These are phyloP conservation scores for Sminthurinus aureus DNA, from an alignment of 2,888 invertebrate genomes.

Conservation along the genomic window DNA sequence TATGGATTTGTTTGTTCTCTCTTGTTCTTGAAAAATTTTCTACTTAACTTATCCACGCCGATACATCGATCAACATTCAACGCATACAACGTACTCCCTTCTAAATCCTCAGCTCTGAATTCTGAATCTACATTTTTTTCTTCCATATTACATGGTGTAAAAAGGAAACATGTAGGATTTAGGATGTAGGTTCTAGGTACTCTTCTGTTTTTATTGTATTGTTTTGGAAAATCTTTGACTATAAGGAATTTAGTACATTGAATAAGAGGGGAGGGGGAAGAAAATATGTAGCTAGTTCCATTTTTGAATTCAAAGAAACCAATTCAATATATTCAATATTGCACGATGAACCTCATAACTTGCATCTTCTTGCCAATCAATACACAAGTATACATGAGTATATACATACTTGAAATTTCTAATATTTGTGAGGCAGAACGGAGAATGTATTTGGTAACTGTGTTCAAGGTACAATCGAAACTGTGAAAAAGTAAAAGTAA, in stretches of 20 bases:
- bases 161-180: too few species aligned
- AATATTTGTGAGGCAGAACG: background rate
- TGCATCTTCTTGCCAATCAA: background rate
- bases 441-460: too few species aligned
- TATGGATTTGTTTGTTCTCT: constrained; percentile 13
- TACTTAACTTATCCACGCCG: background rate
- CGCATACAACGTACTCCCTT: background rate
- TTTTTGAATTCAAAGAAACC: too few species aligned
- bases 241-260: too few species aligned
- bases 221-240: too few species aligned
- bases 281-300: too few species aligned
- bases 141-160: background rate
- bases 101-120: background rate
- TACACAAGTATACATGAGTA: constrained; percentile 8
- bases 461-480: background rate
- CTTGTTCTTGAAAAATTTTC: constrained; percentile 23
- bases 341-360: too few species aligned
- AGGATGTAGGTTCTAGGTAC: too few species aligned
- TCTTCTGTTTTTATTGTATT: background rate
- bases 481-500: background rate
- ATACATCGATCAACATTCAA: background rate
- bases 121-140: background rate
- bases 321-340: too few species aligned
- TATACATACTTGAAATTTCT: constrained; percentile 20
- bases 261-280: background rate